Base-by-base conservation (phyloP, 2,888 invertebrate genomes). In the Pediacus dermestoides region DNA sequence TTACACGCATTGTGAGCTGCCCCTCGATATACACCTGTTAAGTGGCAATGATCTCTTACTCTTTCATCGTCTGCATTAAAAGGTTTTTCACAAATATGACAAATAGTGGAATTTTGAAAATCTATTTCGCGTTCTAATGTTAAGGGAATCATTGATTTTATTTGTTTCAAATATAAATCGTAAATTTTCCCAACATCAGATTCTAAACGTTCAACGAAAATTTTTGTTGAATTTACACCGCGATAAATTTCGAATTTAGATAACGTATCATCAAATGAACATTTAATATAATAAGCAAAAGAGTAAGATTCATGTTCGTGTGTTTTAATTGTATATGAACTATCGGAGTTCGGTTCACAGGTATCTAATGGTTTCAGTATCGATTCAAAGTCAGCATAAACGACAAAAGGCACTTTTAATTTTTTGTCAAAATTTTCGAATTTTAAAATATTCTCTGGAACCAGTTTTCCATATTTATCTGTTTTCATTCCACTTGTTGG, bases 1-100 rank as follows among this genome's bases (percentile, higher is more conserved):
- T 63, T 61, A 28, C 60, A 60, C n/a, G 12, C 35, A 6, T 32
- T 39, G 41, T 54, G 55, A 7, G 53, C 48, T 3, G 48, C 46
- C n/a, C 48, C 50, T 22, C 52, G 30, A 39, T 31, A 57, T 25
- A 37, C 41, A 23, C 56, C 57, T 11, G 50, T 50, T 12, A 57
- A 16, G 31, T 57, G 57, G 35, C 41, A 37, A 30, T 59, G 58
- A 42, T 59, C 55, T 8, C 30, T 28, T 14, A 53, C 55, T 28
- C 42, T 32, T 14, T 28, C 26, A 13, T 40, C 9, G 9, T 18
- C 9, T 8, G 2, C 3, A 13, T 7, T 8, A 16, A 46, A 30
- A 11, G 33, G 13, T 21, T 35, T 34, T n/a, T 30, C 32, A 25
- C 50, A 52, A 14, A 52, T 37, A 34, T 39, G 34, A 37, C 47